Conservation (phyloP, 1,140 invertebrate genomes). For the Pseudomyrmex flavicornis region DNA sequence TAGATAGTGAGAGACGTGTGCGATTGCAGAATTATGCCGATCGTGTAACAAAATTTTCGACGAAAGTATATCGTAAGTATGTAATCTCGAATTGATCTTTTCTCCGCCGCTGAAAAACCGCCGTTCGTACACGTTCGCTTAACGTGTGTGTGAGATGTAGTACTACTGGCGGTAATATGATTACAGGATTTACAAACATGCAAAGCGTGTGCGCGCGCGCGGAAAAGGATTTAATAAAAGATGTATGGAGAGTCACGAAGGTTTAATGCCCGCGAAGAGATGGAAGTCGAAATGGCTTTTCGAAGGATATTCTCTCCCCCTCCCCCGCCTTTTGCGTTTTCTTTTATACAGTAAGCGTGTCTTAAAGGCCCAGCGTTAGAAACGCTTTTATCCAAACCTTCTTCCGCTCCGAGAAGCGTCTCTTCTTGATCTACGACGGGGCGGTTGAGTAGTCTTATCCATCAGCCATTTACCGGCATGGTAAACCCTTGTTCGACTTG, state of each 20-base stretch:
- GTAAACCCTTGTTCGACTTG: slow-evolving; percentile 68
- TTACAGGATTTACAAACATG: slow-evolving; percentile 4
- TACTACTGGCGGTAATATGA: neutral
- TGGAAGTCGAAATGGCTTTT: slow-evolving; percentile 39
- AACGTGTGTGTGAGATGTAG: too few relatives aligned
- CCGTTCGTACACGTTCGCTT: too few relatives aligned
- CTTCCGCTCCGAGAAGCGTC: slow-evolving; percentile 62
- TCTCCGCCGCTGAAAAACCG: too few relatives aligned
- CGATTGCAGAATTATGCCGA: too few relatives aligned
- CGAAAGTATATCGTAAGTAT: too few relatives aligned
- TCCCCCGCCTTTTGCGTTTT: slow-evolving; percentile 24
- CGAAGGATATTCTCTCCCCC: neutral
- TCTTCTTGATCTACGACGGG: slow-evolving; percentile 71
- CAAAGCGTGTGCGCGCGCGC: neutral
- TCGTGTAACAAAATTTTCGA: too few relatives aligned
- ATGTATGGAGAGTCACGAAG: slow-evolving; percentile 28
- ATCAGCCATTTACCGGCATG: slow-evolving; percentile 71
- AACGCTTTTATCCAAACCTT: slow-evolving; percentile 69
- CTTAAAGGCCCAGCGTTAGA: slow-evolving; percentile 47
- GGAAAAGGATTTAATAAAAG: slow-evolving; percentile 19
- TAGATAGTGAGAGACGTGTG: neutral
- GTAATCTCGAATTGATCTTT: too few relatives aligned
- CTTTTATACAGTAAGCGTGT: slow-evolving; percentile 57
- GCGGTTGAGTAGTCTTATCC: slow-evolving; percentile 70
- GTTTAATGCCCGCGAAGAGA: slow-evolving; percentile 18